These are phyloP conservation scores for Pica pica DNA, from an alignment of 2,113 vertebrate species.

Conservation along the genomic window DNA sequence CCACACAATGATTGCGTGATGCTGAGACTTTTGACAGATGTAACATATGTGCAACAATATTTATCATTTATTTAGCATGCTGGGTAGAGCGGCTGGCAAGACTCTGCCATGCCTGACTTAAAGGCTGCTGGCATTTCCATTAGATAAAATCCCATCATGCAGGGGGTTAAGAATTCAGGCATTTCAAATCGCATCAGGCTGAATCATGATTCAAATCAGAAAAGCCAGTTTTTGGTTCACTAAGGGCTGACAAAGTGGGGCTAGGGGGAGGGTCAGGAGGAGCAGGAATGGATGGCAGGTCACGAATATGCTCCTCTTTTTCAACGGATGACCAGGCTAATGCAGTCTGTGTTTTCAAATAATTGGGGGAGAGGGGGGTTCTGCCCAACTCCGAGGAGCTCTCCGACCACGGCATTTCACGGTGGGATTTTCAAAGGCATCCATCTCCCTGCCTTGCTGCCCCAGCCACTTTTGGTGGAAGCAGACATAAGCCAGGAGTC, in stretches of 20 bases:
- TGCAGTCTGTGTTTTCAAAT: neutral
- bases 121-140: conserved; percentile 46
- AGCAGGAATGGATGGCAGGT: conserved; percentile 17
- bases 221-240: conserved; percentile 47
- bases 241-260: neutral
- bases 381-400: neutral
- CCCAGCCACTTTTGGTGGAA: neutral
- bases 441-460: neutral
- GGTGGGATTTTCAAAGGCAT: neutral
- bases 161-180: conserved; percentile 63
- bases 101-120: conserved; percentile 50
- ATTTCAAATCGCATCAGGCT: conserved; percentile 68
- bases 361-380: neutral
- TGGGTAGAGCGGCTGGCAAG: neutral
- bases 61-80: conserved; percentile 42
- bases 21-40: conserved; percentile 41
- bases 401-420: neutral
- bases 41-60: conserved; percentile 53
- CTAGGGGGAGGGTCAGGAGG: conserved; percentile 2
- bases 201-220: conserved; percentile 67
- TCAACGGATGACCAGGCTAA: neutral
- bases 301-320: neutral
- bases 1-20: conserved; percentile 7
- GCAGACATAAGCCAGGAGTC: neutral
- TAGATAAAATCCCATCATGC: conserved; percentile 24